Percentiles rank a stretch among this genome's conserved stretches.
Evolutionary conservation across 2,888 invertebrate genomes (phyloP).

Genomic region (Anoncus sp.): DNA sequence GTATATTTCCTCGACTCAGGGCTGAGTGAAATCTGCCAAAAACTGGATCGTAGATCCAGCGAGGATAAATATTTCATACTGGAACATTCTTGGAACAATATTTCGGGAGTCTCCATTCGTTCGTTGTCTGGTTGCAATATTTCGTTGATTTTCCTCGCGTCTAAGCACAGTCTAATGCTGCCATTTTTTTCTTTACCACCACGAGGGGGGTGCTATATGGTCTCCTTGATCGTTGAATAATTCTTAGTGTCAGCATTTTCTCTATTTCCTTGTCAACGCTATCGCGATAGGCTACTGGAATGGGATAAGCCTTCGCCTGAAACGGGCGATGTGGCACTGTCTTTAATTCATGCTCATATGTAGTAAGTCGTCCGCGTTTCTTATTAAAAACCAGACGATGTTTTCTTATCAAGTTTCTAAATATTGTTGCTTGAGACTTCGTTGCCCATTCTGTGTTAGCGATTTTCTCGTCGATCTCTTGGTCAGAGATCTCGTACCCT

Average conservation of each 20-base stretch:
- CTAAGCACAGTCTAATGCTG: not conserved
- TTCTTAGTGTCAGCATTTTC: not conserved
- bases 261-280: not conserved
- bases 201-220: not conserved
- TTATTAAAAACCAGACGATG: not conserved
- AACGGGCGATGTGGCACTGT: not conserved
- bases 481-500: too few species aligned
- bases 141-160: not conserved
- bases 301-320: constrained; percentile 1
- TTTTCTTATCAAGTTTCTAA: too few species aligned
- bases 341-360: constrained; percentile 6
- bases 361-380: not conserved
- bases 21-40: not conserved
- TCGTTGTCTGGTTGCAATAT: not conserved
- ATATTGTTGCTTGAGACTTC: too few species aligned
- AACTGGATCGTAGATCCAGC: too few species aligned
- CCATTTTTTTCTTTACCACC: not conserved
- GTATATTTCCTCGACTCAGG: constrained; percentile 14
- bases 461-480: too few species aligned
- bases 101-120: not conserved
- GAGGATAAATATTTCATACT: not conserved
- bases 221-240: not conserved
- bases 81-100: not conserved
- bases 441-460: too few species aligned
- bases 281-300: constrained; percentile 3